Base-by-base conservation (phyloP, 1,140 invertebrate genomes). In the Limonius californicus region DNA sequence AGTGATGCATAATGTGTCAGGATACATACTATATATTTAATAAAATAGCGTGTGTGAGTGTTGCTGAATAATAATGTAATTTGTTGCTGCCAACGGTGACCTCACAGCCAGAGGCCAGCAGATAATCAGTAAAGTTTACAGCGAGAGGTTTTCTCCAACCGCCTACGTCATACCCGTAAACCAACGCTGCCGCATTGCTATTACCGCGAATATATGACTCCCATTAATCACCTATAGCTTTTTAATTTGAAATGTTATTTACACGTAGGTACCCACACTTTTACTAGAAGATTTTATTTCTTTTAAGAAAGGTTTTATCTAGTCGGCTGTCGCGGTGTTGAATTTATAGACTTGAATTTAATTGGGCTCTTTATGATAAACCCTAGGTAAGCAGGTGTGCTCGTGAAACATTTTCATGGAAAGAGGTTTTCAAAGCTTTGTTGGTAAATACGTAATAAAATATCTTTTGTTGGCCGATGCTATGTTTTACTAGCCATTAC, bases 11-110 rank as follows among this genome's bases (percentile, higher is more conserved):
- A 69, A 69, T 69, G 63, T 62, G 68, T 63, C 67, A 42, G 59
- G 65, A 66, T 66, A 64, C 65, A 59, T 57, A 66, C 57, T 63
- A 62, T 68, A 68, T 68, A 68, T 65, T 68, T 68, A 68, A 68
- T 68, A 65, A 68, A 68, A 68, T 62, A 54, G 66, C 60, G 14
- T 68, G 66, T 65, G 66, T 62, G 66, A 65, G 66, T 62, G 63
- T 62, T 63, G 65, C 62, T 70, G 69, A 68, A 70, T 70, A 70
- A 70, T 70, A 70, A 70, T 69, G 67, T 68, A 69, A 70, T 70
- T 70, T 70, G 69, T 70, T 68, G 68, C 64, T 70, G 68, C 68
- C 66, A 70, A 68, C 66, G 64, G 57, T 70, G 68, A 70, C 68
- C 68, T 66, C 64, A 68, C 64, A 65, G 66, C 66, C 63, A 53